A percentile compares a stretch with the other conserved stretches of the same genome.
These are phyloP conservation scores for Diplodus sargus DNA, from an alignment of 2,797 vertebrate genomes.

Conservation along the genomic window DNA sequence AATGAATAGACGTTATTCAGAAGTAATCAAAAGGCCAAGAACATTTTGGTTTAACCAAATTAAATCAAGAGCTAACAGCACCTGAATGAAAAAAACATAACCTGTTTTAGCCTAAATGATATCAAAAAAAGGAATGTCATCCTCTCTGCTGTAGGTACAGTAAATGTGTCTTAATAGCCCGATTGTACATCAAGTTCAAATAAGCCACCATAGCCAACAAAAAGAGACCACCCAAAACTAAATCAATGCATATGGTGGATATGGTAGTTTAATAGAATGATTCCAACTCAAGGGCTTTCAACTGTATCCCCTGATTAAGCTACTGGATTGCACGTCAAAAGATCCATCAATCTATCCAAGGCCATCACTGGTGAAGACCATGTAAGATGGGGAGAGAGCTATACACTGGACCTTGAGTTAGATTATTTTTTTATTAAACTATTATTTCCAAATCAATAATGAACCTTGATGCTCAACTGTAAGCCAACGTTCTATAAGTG, in stretches of 20 bases:
- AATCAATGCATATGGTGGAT: neutral
- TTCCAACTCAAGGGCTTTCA: conserved; percentile 14
- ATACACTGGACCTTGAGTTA: neutral
- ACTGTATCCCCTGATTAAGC: conserved; percentile 1
- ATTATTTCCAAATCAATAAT: too few species aligned
- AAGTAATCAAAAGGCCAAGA: conserved; percentile 30
- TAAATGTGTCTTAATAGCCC: neutral
- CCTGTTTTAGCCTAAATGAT: neutral
- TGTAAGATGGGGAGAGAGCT: neutral
- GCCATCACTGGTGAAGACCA: neutral
- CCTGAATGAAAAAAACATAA: conserved; percentile 6
- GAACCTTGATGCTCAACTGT: neutral
- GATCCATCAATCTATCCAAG: conserved; percentile 20
- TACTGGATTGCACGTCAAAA: conserved; percentile 10
- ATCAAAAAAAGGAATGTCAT: neutral
- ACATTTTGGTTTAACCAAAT: conserved; percentile 28
- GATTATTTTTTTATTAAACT: too few species aligned
- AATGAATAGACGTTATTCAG: conserved; percentile 31
- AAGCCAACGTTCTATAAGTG: neutral
- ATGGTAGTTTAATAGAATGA: conserved; percentile 10
- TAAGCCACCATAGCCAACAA: neutral
- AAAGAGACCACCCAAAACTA: conserved; percentile 1
- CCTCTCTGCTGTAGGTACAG: neutral
- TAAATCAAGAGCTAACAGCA: conserved; percentile 10
- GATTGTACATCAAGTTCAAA: conserved; percentile 7